Percentiles rank a stretch among this genome's conserved stretches.
Conservation (phyloP, 2,797 vertebrate genomes). For the Hipposideros larvatus region DNA sequence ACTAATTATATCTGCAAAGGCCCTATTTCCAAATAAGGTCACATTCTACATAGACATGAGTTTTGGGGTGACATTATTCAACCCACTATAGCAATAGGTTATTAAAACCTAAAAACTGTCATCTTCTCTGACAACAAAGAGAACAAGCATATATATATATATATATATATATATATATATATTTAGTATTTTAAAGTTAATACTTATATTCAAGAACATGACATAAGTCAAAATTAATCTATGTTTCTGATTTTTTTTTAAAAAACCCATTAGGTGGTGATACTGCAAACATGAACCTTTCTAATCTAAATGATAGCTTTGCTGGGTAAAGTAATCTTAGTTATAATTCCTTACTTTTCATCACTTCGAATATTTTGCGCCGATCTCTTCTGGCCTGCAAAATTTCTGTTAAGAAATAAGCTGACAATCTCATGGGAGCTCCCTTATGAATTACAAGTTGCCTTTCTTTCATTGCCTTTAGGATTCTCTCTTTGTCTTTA, state of each 20-base stretch:
- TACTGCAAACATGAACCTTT: not conserved
- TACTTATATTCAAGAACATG: not conserved
- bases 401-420: too few relatives aligned
- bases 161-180: too few relatives aligned
- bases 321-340: too few relatives aligned
- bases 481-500: too few relatives aligned
- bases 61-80: not conserved
- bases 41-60: not conserved
- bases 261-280: not conserved
- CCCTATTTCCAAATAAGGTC: not conserved
- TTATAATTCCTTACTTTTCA: too few relatives aligned
- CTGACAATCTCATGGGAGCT: too few relatives aligned
- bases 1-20: not conserved
- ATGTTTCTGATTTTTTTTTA: not conserved
- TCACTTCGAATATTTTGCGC: too few relatives aligned
- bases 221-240: not conserved
- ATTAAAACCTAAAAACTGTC: not conserved
- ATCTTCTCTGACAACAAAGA: not conserved
- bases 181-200: not conserved
- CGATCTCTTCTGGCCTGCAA: too few relatives aligned
- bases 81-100: not conserved
- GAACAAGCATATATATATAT: not conserved
- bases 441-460: too few relatives aligned
- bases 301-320: too few relatives aligned
- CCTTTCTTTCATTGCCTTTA: too few relatives aligned